phyloP scores from a whole-genome alignment of 1,140 invertebrate genomes.

The Protaetia brevitarsis region DNA sequence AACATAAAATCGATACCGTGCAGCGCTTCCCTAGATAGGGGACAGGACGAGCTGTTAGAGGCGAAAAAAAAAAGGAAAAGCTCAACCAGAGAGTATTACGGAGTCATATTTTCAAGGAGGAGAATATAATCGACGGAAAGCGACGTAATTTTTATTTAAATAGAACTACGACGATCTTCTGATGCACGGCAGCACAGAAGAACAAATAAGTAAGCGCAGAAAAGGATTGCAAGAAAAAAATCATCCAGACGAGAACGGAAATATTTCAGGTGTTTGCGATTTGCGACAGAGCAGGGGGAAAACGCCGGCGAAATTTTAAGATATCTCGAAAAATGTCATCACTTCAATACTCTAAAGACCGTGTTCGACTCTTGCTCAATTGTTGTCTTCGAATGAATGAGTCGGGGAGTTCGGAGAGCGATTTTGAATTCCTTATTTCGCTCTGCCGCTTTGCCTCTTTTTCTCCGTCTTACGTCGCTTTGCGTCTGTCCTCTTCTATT shows the following conservation, averaged over 20 bases:
- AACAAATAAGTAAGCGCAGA: neutral
- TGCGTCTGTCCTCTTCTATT: no score
- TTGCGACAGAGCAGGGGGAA: neutral
- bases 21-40: neutral
- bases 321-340: conserved; percentile 20
- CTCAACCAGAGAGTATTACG: conserved; percentile 7
- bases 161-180: neutral
- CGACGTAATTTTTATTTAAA: conserved; percentile 1
- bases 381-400: conserved; percentile 19
- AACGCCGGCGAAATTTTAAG: neutral
- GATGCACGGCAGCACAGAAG: neutral
- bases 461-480: neutral
- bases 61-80: neutral
- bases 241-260: neutral
- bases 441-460: neutral
- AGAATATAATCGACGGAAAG: neutral
- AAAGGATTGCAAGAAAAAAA: neutral
- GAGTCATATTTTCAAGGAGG: neutral
- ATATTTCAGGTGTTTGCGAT: conserved; percentile 11
- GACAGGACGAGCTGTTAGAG: neutral
- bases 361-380: conserved; percentile 19
- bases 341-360: conserved; percentile 20
- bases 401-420: neutral
- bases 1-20: neutral
- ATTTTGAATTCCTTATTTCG: conserved; percentile 5